Base-by-base conservation (phyloP, 1,140 invertebrate genomes). In the Penaeus indicus region DNA sequence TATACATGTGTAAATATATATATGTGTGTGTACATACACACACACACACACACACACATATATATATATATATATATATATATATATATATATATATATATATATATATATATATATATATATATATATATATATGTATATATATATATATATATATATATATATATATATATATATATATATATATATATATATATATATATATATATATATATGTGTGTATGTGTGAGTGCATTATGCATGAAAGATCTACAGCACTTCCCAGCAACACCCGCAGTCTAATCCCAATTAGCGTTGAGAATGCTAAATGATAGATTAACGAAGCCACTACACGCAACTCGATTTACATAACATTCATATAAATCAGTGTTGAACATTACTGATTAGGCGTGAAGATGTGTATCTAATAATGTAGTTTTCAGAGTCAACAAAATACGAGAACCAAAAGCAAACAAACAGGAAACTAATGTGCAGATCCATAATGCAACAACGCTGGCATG, bases 61-160 rank as follows among this genome's bases (percentile, higher is more conserved):
- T 67, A n/a, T n/a, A n/a, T 67, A 67, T 67, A 8, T n/a, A 8
- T 67, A 67, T 67, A n/a, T n/a, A n/a, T 67, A 67, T 67, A n/a
- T n/a, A n/a, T 67, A 67, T 67, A n/a, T n/a, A n/a, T 67, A 67
- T 67, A 69, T 69, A 69, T 69, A 69, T 69, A 0, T 69, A 22
- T 25, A 19, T 69, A 69, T 69, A 69, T 69, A 69, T 69, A 22
- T 69, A 72, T 72, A 72, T 25, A 72, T n/a, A 72, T 72, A 72
- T 18, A 72, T 72, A 25, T 72, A 25, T 72, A 72, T 72, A 72
- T 72, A 25, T 7, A 25, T n/a, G 22, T 72, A 21, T 21, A 72
- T 72, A 72, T 72, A 72, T 72, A 72, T n/a, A 72, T 72, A 72
- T 72, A 72, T 72, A 72, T 72, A 72, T 72, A 72, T 72, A 72